Evolutionary conservation across 2,113 vertebrate species (phyloP).

Genomic region (Oncorhynchus nerka): DNA sequence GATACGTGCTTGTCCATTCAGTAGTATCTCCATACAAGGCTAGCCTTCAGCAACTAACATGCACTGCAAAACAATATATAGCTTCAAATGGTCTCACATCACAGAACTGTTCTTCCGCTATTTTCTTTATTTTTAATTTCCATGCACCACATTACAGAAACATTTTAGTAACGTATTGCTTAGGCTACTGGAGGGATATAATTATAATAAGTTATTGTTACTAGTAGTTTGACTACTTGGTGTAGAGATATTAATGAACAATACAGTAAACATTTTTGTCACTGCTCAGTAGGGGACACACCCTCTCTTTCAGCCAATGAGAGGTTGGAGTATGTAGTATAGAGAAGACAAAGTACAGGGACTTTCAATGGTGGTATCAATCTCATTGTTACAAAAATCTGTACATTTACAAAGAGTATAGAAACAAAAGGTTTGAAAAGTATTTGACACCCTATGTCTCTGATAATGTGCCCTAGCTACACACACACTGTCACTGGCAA

Average conservation of each 20-base stretch:
- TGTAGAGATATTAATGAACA: slow-evolving; percentile 11
- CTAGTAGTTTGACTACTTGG: slow-evolving; percentile 5
- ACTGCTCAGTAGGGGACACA: not conserved
- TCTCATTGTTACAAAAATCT: slow-evolving; percentile 85
- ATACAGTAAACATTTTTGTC: not conserved
- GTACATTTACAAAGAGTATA: slow-evolving; percentile 91
- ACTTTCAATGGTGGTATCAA: slow-evolving; percentile 67
- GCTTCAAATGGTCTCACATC: slow-evolving; percentile 16
- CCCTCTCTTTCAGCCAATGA: not conserved
- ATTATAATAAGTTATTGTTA: not conserved
- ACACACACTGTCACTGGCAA: slow-evolving; percentile 65
- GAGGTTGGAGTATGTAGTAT: slow-evolving; percentile 48
- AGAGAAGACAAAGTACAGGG: slow-evolving; percentile 67
- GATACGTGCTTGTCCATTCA: slow-evolving; percentile 37
- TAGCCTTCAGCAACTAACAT: slow-evolving; percentile 46
- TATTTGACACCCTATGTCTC: slow-evolving; percentile 75
- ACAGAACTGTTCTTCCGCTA: not conserved
- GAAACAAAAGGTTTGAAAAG: slow-evolving; percentile 84
- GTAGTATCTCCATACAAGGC: slow-evolving; percentile 14
- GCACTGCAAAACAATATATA: slow-evolving; percentile 47
- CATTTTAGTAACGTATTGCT: not conserved
- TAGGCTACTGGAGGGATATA: too few relatives aligned
- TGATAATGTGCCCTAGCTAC: slow-evolving; percentile 68
- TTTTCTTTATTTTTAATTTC: slow-evolving; percentile 19
- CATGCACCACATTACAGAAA: slow-evolving; percentile 19